phyloP scores from a whole-genome alignment of 2,888 invertebrate genomes.

The Hylaea fasciaria region DNA sequence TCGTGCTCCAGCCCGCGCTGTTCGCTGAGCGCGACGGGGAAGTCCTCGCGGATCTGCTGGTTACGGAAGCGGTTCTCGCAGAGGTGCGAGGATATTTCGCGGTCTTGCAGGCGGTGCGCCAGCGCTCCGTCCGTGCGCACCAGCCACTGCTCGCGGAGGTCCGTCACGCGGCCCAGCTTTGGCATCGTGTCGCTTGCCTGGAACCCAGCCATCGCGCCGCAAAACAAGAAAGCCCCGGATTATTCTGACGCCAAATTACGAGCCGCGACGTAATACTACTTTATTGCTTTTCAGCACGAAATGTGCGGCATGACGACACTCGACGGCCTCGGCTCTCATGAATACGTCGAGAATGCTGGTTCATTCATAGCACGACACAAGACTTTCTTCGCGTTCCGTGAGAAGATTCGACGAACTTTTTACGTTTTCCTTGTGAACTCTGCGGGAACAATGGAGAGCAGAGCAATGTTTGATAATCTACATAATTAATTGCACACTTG shows the following conservation, averaged over 20 bases:
- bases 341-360: slow-evolving; percentile 18
- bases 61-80: slow-evolving; percentile 79
- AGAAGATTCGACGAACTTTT: slow-evolving; percentile 67
- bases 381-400: slow-evolving; percentile 78
- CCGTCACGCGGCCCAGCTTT: slow-evolving; percentile 78
- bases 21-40: slow-evolving; percentile 76
- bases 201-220: slow-evolving; percentile 69
- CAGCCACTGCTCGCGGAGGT: slow-evolving; percentile 79
- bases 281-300: slow-evolving; percentile 52
- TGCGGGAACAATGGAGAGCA: slow-evolving; percentile 67
- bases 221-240: slow-evolving; percentile 51
- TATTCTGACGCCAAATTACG: slow-evolving; percentile 43
- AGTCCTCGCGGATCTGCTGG: slow-evolving; percentile 81
- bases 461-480: slow-evolving; percentile 69
- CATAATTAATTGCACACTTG: slow-evolving; percentile 66
- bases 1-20: slow-evolving; percentile 77
- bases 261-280: slow-evolving; percentile 47
- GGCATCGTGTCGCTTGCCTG: slow-evolving; percentile 79
- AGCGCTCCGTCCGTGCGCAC: slow-evolving; percentile 79
- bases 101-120: slow-evolving; percentile 78
- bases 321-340: slow-evolving; percentile 18
- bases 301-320: slow-evolving; percentile 51
- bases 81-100: slow-evolving; percentile 79
- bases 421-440: slow-evolving; percentile 71
- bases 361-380: slow-evolving; percentile 52